Percentiles rank a stretch among this genome's conserved stretches.
These are phyloP conservation scores for Phymastichus coffea DNA, from an alignment of 1,140 invertebrate species.

Conservation along the genomic window DNA sequence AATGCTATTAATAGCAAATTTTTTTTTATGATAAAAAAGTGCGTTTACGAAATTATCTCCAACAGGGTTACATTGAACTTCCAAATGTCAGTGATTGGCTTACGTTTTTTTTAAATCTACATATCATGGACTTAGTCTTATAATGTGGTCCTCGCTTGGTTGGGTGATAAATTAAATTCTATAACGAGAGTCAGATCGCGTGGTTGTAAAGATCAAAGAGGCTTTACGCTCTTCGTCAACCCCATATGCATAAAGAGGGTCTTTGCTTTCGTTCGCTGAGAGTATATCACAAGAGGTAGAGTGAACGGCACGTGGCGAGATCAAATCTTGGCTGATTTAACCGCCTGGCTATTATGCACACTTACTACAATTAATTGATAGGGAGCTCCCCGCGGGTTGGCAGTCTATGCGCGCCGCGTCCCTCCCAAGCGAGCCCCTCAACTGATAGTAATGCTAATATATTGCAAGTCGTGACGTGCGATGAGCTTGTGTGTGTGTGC, in stretches of 20 bases:
- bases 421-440: slow-evolving; percentile 5
- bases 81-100: too few species aligned
- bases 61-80: too few species aligned
- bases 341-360: neutral
- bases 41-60: too few species aligned
- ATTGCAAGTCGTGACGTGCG: neutral
- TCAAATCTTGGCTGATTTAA: neutral
- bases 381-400: neutral
- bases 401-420: neutral
- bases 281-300: too few species aligned
- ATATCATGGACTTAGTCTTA: too few species aligned
- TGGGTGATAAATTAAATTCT: slow-evolving; percentile 43
- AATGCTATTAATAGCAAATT: too few species aligned
- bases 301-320: too few species aligned
- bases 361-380: slow-evolving; percentile 21
- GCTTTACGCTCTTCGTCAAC: neutral
- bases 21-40: too few species aligned
- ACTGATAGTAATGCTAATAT: slow-evolving; percentile 21
- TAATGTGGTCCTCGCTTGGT: too few species aligned
- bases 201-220: neutral
- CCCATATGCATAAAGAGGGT: neutral
- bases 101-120: too few species aligned
- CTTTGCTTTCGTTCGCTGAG: too few species aligned
- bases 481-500: neutral
- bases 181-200: neutral